phyloP scores from a whole-genome alignment of 2,113 vertebrate species.

The Psittacula cyanocephala region DNA sequence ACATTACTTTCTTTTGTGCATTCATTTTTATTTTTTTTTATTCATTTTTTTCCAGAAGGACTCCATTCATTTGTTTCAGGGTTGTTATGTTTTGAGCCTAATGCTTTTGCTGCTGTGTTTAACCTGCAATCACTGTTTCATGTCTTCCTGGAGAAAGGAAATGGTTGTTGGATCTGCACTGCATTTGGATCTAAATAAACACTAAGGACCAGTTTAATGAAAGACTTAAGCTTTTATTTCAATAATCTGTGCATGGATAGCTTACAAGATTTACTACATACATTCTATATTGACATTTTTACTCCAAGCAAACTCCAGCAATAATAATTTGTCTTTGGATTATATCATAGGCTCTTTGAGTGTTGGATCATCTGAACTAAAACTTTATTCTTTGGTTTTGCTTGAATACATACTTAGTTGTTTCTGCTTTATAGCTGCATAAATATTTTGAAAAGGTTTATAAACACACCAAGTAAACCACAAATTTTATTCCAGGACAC shows the following conservation, averaged over 20 bases:
- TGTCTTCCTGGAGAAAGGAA: not conserved
- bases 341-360: not conserved
- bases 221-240: not conserved
- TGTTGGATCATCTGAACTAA: not conserved
- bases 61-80: not conserved
- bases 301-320: not conserved
- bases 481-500: not conserved
- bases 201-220: not conserved
- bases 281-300: not conserved
- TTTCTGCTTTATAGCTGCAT: not conserved
- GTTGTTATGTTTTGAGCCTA: not conserved
- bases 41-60: not conserved
- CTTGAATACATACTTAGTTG: not conserved
- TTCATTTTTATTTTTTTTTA: not conserved
- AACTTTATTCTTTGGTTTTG: not conserved
- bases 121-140: accelerated
- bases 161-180: not conserved
- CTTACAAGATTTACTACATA: not conserved
- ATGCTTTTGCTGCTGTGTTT: not conserved
- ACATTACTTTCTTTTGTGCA: not conserved
- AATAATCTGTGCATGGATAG: not conserved
- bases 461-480: not conserved
- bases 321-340: not conserved
- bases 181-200: not conserved
- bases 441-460: not conserved